These are phyloP conservation scores for Furcifer pardalis DNA, from an alignment of 2,797 vertebrate species.

Conservation along the genomic window DNA sequence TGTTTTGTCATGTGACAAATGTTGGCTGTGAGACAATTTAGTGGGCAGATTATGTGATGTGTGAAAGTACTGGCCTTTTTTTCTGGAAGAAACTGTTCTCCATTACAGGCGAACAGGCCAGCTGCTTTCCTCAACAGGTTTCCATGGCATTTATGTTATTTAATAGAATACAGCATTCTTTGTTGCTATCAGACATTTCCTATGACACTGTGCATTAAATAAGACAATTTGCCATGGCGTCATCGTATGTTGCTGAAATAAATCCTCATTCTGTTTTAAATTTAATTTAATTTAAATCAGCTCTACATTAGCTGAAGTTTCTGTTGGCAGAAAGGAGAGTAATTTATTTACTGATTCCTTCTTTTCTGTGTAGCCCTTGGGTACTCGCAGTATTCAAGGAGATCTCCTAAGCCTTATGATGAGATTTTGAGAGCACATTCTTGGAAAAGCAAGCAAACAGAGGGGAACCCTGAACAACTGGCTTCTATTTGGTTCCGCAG, in stretches of 20 bases:
- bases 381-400: not conserved
- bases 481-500: not conserved
- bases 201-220: not conserved
- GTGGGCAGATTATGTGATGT: slow-evolving; percentile 20
- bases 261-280: not conserved
- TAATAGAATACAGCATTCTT: slow-evolving; percentile 35
- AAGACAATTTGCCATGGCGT: not conserved
- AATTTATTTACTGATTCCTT: not conserved
- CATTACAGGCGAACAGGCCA: slow-evolving; percentile 9
- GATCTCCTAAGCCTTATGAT: not conserved
- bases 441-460: not conserved
- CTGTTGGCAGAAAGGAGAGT: not conserved
- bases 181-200: slow-evolving; percentile 6
- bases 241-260: slow-evolving; percentile 12
- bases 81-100: slow-evolving; percentile 9
- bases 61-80: slow-evolving; percentile 21
- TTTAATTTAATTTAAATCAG: slow-evolving; percentile 6
- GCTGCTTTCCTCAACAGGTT: slow-evolving; percentile 43
- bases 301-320: not conserved
- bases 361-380: too few relatives aligned
- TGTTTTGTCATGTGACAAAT: slow-evolving; percentile 17
- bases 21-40: not conserved
- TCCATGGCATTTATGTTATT: slow-evolving; percentile 38
- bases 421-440: not conserved
- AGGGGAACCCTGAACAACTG: not conserved